A percentile compares a stretch with the other conserved stretches of the same genome.
Evolutionary conservation across 2,888 invertebrate species (phyloP).

Genomic region (Muscina levida): DNA sequence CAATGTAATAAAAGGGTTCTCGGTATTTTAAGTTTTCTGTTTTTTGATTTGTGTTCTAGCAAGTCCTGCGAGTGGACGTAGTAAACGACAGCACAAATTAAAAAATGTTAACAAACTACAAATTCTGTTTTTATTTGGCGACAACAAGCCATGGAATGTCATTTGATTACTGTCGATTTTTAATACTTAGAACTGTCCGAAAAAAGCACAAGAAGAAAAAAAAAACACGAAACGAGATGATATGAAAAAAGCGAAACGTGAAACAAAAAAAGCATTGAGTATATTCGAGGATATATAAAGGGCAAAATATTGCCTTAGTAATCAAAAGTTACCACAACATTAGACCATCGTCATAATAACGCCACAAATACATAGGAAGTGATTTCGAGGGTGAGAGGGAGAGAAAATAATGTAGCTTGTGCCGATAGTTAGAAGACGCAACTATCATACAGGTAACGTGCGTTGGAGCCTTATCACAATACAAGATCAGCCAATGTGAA

Average conservation of each 20-base stretch:
- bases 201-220: constrained; percentile 5
- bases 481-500: too few relatives aligned
- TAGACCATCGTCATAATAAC: constrained; percentile 62
- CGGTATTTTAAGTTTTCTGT: too few relatives aligned
- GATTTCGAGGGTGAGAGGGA: too few relatives aligned
- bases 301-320: constrained; percentile 75
- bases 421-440: too few relatives aligned
- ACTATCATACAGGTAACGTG: too few relatives aligned
- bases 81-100: background rate
- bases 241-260: background rate
- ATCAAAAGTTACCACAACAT: constrained; percentile 73
- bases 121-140: constrained; percentile 20
- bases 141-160: constrained; percentile 27
- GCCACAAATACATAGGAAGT: constrained; percentile 54
- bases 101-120: too few relatives aligned
- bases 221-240: background rate
- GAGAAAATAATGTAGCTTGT: background rate
- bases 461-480: too few relatives aligned
- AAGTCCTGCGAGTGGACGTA: background rate
- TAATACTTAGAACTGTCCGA: background rate
- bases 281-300: background rate
- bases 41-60: background rate
- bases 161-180: constrained; percentile 26
- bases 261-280: background rate
- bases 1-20: background rate